Evolutionary conservation across 2,888 invertebrate species (phyloP).

Genomic region (Mesoligia furuncula): DNA sequence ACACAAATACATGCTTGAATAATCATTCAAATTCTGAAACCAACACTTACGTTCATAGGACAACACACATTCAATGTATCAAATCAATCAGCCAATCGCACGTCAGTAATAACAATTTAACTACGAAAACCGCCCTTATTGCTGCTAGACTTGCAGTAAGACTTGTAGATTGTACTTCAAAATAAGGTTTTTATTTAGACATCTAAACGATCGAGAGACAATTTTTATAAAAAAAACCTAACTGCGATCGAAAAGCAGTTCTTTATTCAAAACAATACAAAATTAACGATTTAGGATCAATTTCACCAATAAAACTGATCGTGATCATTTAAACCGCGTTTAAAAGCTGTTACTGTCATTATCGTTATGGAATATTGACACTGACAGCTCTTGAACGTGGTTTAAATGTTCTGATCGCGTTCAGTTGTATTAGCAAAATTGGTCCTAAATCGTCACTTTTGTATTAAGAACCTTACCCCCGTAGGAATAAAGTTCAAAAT

Average conservation of each 20-base stretch:
- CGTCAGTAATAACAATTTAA: background rate
- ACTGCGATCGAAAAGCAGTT: background rate
- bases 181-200: background rate
- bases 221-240: background rate
- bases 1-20: conserved; percentile 36
- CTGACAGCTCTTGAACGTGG: no score
- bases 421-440: background rate
- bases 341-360: no score
- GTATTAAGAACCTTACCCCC: background rate
- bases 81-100: conserved; percentile 2
- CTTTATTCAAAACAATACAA: no score
- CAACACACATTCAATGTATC: conserved; percentile 28
- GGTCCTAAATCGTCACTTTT: background rate
- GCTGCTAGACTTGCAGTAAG: no score
- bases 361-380: no score
- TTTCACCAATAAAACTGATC: no score
- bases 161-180: background rate
- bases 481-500: background rate
- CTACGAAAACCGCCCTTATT: background rate
- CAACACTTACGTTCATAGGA: conserved; percentile 13
- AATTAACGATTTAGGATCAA: background rate
- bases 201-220: no score
- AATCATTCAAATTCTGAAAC: background rate
- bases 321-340: no score
- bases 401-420: no score